Evolutionary conservation across 2,888 invertebrate genomes (phyloP).

Genomic region (Phragmatobia fuliginosa): DNA sequence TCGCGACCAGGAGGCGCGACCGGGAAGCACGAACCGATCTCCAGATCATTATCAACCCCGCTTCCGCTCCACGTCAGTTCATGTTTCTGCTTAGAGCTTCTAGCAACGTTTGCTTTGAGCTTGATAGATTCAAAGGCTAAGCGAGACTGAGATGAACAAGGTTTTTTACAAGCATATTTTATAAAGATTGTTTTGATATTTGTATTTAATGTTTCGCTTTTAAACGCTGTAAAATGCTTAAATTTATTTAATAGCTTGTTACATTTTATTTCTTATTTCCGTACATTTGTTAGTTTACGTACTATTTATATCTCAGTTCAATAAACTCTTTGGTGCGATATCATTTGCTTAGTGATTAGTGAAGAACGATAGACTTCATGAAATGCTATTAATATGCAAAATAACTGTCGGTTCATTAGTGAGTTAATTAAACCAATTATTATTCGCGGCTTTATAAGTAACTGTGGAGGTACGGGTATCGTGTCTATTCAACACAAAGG

Average conservation of each 20-base stretch:
- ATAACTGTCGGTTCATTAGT: neutral
- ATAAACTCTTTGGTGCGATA: neutral
- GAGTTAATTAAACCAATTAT: neutral
- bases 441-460: neutral
- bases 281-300: neutral
- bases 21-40: conserved; percentile 49
- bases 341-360: neutral
- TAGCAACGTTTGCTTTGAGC: conserved; percentile 12
- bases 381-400: neutral
- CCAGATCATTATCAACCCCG: conserved; percentile 62
- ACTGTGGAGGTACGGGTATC: no score
- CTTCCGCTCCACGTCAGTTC: conserved; percentile 53
- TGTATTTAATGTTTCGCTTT: neutral
- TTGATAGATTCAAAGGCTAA: conserved; percentile 17
- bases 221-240: neutral
- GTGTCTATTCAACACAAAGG: no score
- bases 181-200: neutral
- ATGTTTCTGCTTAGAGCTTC: conserved; percentile 25
- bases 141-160: neutral
- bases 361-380: neutral
- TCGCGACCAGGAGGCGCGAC: conserved; percentile 38
- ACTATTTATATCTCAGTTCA: conserved; percentile 7
- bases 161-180: neutral
- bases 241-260: neutral
- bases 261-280: conserved; percentile 4